A percentile compares a stretch with the other conserved stretches of the same genome.
These are phyloP conservation scores for Urosaurus nigricauda DNA, from an alignment of 2,797 vertebrate genomes.

Conservation along the genomic window DNA sequence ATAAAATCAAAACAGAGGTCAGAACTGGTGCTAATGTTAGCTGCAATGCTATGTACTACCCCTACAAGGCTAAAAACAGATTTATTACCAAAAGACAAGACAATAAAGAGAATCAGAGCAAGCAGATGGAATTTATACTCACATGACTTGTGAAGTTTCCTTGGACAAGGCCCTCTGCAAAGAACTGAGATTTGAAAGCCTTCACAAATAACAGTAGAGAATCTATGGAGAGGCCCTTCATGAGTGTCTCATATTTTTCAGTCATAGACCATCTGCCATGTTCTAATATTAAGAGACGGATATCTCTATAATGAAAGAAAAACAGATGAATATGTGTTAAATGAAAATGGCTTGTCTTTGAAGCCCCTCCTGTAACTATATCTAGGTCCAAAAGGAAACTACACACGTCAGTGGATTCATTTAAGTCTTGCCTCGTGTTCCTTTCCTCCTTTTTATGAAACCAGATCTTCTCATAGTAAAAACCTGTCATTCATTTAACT, in stretches of 20 bases:
- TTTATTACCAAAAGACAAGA: neutral
- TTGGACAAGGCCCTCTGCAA: slow-evolving; percentile 91
- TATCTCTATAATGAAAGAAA: slow-evolving; percentile 79
- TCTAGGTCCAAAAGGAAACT: neutral
- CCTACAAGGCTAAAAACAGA: neutral
- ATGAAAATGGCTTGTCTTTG: neutral
- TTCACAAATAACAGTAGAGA: slow-evolving; percentile 87
- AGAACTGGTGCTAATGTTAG: neutral
- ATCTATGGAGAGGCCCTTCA: slow-evolving; percentile 84
- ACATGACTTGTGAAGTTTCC: slow-evolving; percentile 92
- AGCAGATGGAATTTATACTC: slow-evolving; percentile 64
- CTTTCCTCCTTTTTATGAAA: neutral
- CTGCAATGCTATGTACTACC: neutral
- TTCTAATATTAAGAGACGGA: slow-evolving; percentile 90
- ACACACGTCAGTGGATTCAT: neutral
- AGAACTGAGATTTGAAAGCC: slow-evolving; percentile 89
- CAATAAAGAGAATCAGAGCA: neutral
- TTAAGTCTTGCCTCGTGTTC: neutral
- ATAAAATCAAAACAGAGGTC: too few relatives aligned
- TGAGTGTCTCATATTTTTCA: slow-evolving; percentile 89
- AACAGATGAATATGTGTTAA: neutral
- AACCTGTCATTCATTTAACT: neutral
- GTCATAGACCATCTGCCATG: slow-evolving; percentile 92
- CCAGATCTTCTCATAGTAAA: neutral
- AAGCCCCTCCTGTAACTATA: neutral